Evolutionary conservation across 2,113 vertebrate genomes (phyloP).

Genomic region (Megaleporinus macrocephalus): DNA sequence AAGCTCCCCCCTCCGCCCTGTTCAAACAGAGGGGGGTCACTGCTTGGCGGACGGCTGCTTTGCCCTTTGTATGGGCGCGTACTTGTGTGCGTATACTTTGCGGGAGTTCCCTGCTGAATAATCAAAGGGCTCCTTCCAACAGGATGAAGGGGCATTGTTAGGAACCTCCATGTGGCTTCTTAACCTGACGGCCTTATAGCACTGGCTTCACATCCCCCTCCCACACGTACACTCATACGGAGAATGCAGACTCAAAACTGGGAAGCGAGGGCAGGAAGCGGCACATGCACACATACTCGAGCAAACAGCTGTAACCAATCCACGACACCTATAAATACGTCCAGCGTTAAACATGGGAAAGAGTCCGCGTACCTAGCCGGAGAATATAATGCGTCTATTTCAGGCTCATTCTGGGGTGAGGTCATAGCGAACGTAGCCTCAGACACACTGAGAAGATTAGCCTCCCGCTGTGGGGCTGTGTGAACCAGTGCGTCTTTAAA

Average conservation of each 20-base stretch:
- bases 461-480: neutral
- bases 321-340: slow-evolving; percentile 16
- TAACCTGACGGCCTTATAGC: neutral
- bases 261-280: slow-evolving; percentile 4
- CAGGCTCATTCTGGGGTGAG: slow-evolving; percentile 1
- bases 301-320: slow-evolving; percentile 39
- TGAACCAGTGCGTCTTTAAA: neutral
- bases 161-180: neutral
- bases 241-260: slow-evolving; percentile 8
- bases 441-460: slow-evolving; percentile 2
- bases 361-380: slow-evolving; percentile 21
- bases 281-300: neutral
- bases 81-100: slow-evolving; percentile 23
- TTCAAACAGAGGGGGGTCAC: slow-evolving; percentile 4
- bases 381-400: slow-evolving; percentile 41
- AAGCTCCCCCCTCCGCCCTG: slow-evolving; percentile 4
- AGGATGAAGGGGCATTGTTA: slow-evolving; percentile 36
- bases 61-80: slow-evolving; percentile 21
- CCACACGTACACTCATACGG: neutral
- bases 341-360: slow-evolving; percentile 28
- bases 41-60: slow-evolving; percentile 1
- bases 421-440: neutral
- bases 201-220: neutral
- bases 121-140: slow-evolving; percentile 23
- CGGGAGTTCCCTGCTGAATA: slow-evolving; percentile 25